Conservation (phyloP, 53 echinoderm and acorn worm species). For the Hippasteria phrygiana region DNA sequence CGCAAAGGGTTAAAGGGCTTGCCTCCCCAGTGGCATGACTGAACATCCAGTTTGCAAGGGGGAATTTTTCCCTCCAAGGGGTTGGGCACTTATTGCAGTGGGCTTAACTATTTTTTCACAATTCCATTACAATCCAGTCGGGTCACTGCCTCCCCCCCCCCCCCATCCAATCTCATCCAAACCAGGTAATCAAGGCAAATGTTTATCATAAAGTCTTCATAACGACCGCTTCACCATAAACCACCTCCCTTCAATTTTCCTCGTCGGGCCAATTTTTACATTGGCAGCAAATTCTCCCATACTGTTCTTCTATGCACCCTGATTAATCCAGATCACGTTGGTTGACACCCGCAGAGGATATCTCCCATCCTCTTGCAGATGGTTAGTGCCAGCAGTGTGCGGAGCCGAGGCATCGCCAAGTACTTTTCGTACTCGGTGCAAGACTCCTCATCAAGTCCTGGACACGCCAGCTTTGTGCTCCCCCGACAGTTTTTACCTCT, state of each 20-base stretch:
- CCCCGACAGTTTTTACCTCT: constrained; percentile 8
- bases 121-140: too few relatives aligned
- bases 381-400: background rate
- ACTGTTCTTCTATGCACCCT: background rate
- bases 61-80: too few relatives aligned
- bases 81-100: too few relatives aligned
- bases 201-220: background rate
- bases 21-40: too few relatives aligned
- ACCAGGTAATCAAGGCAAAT: too few relatives aligned
- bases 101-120: too few relatives aligned
- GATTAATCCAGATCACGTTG: constrained; percentile 32
- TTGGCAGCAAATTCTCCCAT: background rate
- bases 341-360: constrained; percentile 28
- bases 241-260: background rate
- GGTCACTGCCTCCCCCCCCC: too few relatives aligned
- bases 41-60: too few relatives aligned
- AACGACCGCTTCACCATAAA: background rate
- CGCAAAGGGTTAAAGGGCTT: too few relatives aligned
- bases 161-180: too few relatives aligned
- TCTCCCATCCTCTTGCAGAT: background rate
- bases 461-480: constrained; percentile 42
- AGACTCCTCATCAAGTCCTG: constrained; percentile 49
- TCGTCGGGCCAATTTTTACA: background rate
- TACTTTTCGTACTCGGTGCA: constrained; percentile 14
- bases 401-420: background rate